Percentiles rank a stretch among this genome's conserved stretches.
phyloP scores from a whole-genome alignment of 2,797 vertebrate species.

The Sardinella longiceps region DNA sequence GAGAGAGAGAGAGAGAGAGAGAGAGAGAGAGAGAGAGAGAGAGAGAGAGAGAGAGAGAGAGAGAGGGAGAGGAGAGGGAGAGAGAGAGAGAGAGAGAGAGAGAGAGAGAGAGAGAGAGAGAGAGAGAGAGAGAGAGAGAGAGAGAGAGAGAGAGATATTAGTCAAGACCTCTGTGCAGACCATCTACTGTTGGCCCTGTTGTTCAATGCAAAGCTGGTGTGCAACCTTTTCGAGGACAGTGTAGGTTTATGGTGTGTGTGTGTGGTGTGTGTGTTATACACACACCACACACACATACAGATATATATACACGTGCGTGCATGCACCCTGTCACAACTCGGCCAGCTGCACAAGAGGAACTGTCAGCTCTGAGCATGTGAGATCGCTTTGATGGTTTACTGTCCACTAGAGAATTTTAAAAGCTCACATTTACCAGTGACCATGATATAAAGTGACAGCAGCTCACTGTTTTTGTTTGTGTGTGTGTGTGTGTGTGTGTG shows the following conservation, averaged over 20 bases:
- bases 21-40: not conserved
- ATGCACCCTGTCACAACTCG: not conserved
- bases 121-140: not conserved
- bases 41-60: not conserved
- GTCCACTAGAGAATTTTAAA: constrained; percentile 12
- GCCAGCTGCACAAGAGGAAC: not conserved
- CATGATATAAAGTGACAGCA: constrained; percentile 22
- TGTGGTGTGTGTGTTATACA: not conserved
- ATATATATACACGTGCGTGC: not conserved
- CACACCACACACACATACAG: too few species aligned
- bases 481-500: not conserved
- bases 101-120: not conserved
- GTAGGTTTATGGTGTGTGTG: not conserved
- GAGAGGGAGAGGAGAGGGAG: too few species aligned
- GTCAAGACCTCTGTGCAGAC: not conserved
- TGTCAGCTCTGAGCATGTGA: not conserved
- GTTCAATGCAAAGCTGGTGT: not conserved
- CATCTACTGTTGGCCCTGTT: not conserved
- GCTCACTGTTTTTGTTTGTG: not conserved
- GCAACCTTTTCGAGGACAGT: not conserved
- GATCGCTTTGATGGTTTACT: not conserved
- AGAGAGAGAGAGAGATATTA: not conserved
- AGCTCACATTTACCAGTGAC: constrained; percentile 21
- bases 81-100: too few species aligned
- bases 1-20: not conserved